A percentile compares a stretch with the other conserved stretches of the same genome.
phyloP scores from a whole-genome alignment of 2,113 vertebrate species.

The Pogonocichla stellata region DNA sequence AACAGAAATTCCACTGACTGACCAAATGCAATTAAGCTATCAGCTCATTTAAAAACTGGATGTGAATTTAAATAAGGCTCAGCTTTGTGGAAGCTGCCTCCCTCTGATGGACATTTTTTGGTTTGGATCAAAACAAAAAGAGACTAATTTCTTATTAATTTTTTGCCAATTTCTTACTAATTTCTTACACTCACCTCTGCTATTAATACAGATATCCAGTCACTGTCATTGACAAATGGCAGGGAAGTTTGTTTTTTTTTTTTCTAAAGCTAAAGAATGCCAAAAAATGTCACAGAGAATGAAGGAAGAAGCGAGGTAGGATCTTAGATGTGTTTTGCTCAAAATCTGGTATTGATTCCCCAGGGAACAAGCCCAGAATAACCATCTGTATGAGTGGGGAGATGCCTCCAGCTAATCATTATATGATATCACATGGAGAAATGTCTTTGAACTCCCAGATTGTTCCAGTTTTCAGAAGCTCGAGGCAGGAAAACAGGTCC shows the following conservation, averaged over 20 bases:
- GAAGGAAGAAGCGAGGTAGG: neutral
- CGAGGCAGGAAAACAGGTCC: neutral
- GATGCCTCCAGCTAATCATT: neutral
- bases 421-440: neutral
- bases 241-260: neutral
- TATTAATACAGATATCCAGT: neutral
- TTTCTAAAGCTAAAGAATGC: neutral
- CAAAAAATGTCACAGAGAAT: neutral
- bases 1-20: neutral
- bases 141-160: neutral
- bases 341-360: neutral
- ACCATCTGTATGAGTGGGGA: neutral
- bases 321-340: neutral
- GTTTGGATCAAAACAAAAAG: neutral
- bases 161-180: neutral
- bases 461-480: neutral
- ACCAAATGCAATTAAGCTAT: slow-evolving; percentile 30
- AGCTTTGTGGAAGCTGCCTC: slow-evolving; percentile 29
- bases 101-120: slow-evolving; percentile 40
- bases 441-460: neutral
- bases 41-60: neutral
- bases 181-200: neutral
- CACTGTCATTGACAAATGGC: neutral
- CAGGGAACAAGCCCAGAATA: neutral
- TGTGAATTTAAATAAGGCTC: slow-evolving; percentile 23